phyloP scores from a whole-genome alignment of 2,113 vertebrate genomes.

The Oncorhynchus kisutch region DNA sequence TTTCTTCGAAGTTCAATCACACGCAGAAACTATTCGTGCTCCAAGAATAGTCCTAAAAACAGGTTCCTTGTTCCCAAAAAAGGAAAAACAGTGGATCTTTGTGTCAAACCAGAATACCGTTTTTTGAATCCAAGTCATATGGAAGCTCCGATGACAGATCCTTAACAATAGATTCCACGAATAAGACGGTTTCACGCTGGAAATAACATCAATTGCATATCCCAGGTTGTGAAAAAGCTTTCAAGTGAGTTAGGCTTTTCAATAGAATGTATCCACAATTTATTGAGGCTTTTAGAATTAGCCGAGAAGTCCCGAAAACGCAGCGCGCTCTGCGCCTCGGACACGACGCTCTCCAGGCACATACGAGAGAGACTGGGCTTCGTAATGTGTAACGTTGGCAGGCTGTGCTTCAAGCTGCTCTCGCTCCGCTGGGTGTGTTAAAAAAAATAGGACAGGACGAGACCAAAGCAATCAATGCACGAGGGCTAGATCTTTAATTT shows the following conservation, averaged over 20 bases:
- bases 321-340: conserved; percentile 65
- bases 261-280: conserved; percentile 61
- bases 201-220: conserved; percentile 59
- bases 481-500: conserved; percentile 67
- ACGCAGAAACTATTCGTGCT: conserved; percentile 29
- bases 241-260: background rate
- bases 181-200: conserved; percentile 45
- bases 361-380: conserved; percentile 58
- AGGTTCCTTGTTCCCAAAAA: conserved; percentile 32
- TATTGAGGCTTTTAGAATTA: conserved; percentile 54
- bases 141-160: conserved; percentile 69
- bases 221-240: conserved; percentile 43
- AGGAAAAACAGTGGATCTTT: conserved; percentile 54
- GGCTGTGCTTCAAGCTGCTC: conserved; percentile 58
- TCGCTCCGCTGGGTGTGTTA: conserved; percentile 50
- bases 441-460: conserved; percentile 65
- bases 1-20: conserved; percentile 53
- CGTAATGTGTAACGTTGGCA: conserved; percentile 16
- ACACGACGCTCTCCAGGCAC: conserved; percentile 69
- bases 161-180: conserved; percentile 74
- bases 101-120: conserved; percentile 50
- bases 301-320: conserved; percentile 56
- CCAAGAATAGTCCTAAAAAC: conserved; percentile 31
- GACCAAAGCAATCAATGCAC: conserved; percentile 78
- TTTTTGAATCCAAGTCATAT: conserved; percentile 64